phyloP scores from a whole-genome alignment of 2,113 vertebrate genomes.

The Coracopsis vasa region DNA sequence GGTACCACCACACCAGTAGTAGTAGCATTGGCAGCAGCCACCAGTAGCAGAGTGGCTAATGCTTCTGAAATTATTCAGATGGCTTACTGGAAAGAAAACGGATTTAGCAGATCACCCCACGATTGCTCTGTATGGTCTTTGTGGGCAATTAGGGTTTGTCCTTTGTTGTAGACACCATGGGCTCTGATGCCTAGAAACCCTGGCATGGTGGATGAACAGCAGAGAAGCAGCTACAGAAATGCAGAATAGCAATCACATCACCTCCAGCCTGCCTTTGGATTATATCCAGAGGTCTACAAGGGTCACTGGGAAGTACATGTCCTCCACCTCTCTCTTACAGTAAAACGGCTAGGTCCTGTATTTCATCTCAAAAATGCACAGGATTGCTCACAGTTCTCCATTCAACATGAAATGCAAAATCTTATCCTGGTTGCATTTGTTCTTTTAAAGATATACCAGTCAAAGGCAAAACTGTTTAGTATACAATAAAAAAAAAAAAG shows the following conservation, averaged over 20 bases:
- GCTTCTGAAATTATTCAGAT: background rate
- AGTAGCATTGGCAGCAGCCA: background rate
- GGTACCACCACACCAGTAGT: background rate
- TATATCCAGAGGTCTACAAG: background rate
- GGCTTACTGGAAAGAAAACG: background rate
- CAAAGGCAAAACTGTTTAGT: background rate
- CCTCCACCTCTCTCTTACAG: background rate
- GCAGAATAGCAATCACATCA: background rate
- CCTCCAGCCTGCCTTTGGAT: background rate
- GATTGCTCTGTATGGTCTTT: background rate
- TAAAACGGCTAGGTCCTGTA: background rate
- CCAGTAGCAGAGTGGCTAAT: background rate
- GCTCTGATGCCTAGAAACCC: background rate
- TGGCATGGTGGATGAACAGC: background rate
- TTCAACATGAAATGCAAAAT: background rate
- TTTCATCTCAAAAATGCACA: background rate
- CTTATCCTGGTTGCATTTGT: background rate
- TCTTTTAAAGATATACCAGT: background rate
- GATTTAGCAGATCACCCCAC: background rate
- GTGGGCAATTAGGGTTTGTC: background rate
- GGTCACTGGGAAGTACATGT: background rate
- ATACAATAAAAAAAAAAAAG: background rate
- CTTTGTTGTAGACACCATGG: background rate
- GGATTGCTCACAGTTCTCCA: background rate
- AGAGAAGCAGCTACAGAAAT: background rate